Evolutionary conservation across 2,888 invertebrate species (phyloP), one percentile per base, ranked within the genome.

Genomic region (Druceiella hillmani): DNA sequence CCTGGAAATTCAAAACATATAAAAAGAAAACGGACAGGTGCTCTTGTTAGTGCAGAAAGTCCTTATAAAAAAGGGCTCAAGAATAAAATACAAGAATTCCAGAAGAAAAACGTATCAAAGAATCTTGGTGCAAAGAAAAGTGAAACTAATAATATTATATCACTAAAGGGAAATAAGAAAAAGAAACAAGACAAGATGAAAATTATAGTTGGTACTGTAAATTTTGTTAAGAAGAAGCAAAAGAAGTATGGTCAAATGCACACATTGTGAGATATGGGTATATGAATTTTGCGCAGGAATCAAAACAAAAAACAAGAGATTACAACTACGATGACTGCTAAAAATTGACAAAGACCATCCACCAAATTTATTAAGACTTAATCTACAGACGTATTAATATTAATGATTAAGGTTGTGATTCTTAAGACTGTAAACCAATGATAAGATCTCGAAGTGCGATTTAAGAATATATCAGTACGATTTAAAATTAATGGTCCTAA

Each of bases 251-350:
- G 31, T 41, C 13, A 22, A 36, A 26, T 40, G 33, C 36, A 36
- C 33, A 30, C 26, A 40, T 27, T 40, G 40, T 25, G 36, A 37
- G 31, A 33, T 25, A 22, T 36, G 40, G 40, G 26, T 40, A 24
- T 36, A 40, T 29, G 40, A 40, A 31, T 30, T 40, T 33, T 40
- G 40, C 25, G 36, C 36, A 25, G 40, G 40, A 30, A 30, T 36
- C 27, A 33, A 36, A 29, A 40, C 33, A n/a, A 36, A 36, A 40
- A 22, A 35, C 37, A 25, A 27, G 28, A 29, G 17, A 28, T 17
- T 41, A 12, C 25, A 24, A 25, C n/a, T 33, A 14, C 15, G 22
- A 25, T 13, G 25, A 33, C 15, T 33, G 24, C 12, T 13, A 12
- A 24, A 16, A 33, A 33, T 33, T 24, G 12, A 12, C n/a, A 12